Evolutionary conservation across 2,888 invertebrate genomes (phyloP), one percentile per base, ranked within the genome.

Genomic region (Plusia festucae): DNA sequence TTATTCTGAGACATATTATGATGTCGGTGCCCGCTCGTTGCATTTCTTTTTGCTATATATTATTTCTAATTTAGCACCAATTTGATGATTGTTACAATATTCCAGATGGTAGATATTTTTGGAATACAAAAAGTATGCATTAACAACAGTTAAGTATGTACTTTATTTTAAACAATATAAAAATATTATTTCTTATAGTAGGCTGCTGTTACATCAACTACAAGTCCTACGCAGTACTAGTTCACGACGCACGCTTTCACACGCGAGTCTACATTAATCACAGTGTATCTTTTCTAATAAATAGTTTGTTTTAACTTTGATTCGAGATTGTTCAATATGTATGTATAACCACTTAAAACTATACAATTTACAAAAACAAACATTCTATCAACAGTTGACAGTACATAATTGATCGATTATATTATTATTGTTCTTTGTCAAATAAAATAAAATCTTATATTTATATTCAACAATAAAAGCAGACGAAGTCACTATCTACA

Each of bases 111-210:
- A 61, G 46, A 34, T 59, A 49, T 60, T 63, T 70, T 88, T 89
- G 88, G 88, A 89, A 90, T 92, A 91, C 88, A 91, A 92, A 91
- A 90, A 86, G 85, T 90, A 88, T 87, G 84, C 81, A 82, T 88
- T 86, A 85, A 90, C 88, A 92, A 94, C 92, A 90, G 88, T 91
- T 87, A 82, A 76, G 82, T 82, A 90, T 91, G 92, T 92, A 92
- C 88, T 93, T 92, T 90, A 92, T 92, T 93, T 91, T 89, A 90
- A 91, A 93, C 91, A 89, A 92, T 94, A 94, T 91, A 94, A 94
- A 94, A 94, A 94, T 94, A 94, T 92, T 81, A 89, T 91, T 90
- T 91, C 90, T 93, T 93, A 92, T 78, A 88, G 84, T 91, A 92
- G 87, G 85, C 87, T 88, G 87, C 81, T 85, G 86, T 86, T 88